Conservation (phyloP, 2,888 invertebrate species). For the Chouioia cunea region DNA sequence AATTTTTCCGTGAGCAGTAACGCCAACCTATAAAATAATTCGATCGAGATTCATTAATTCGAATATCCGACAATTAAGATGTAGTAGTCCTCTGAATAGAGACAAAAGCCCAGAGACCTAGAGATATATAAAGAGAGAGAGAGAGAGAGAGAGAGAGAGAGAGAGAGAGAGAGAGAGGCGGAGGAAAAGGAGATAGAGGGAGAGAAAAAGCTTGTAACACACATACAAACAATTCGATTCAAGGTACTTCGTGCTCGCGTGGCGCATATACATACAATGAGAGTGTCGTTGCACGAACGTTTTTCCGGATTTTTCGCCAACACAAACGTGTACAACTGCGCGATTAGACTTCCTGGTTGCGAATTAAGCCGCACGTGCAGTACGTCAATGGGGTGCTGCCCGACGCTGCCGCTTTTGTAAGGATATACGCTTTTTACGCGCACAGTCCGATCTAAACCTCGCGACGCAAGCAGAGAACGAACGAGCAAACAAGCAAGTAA, state of each 20-base stretch:
- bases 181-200: background rate
- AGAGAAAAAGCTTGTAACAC: background rate
- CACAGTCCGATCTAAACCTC: background rate
- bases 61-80: conserved; percentile 33
- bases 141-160: background rate
- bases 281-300: background rate
- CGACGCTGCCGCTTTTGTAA: background rate
- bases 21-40: background rate
- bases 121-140: background rate
- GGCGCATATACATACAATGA: conserved; percentile 41
- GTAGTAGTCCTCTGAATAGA: conserved; percentile 1
- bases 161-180: background rate
- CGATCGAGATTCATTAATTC: conserved; percentile 22
- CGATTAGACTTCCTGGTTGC: background rate
- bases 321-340: too few relatives aligned
- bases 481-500: conserved; percentile 49
- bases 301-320: too few relatives aligned
- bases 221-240: conserved; percentile 1
- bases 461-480: background rate
- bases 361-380: too few relatives aligned
- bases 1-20: too few relatives aligned
- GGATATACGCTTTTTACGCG: conserved; percentile 1
- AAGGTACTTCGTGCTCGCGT: background rate
- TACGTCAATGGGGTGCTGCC: too few relatives aligned
- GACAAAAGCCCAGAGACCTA: conserved; percentile 6